These are phyloP conservation scores for Hedychridium roseum DNA, from an alignment of 2,888 invertebrate genomes.

Conservation along the genomic window DNA sequence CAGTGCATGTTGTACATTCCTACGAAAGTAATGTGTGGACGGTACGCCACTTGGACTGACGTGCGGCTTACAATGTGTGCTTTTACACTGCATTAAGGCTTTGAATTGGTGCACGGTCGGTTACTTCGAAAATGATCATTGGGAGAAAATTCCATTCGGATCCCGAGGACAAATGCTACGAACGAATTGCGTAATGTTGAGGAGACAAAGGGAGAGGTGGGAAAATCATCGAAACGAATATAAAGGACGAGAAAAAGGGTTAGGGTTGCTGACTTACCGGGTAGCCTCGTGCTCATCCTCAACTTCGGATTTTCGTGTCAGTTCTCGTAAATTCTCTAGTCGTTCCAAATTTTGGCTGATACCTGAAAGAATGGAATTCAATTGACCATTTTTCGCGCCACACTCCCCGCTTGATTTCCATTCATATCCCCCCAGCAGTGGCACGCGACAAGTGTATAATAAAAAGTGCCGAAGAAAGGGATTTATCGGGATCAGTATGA, in stretches of 20 bases:
- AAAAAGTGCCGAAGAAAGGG: no score
- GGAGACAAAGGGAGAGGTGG: constrained; percentile 8
- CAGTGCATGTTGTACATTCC: constrained; percentile 1
- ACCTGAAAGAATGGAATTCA: no score
- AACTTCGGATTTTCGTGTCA: constrained; percentile 74
- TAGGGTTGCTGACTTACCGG: constrained; percentile 66
- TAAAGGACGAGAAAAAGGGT: constrained; percentile 7
- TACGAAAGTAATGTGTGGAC: not conserved
- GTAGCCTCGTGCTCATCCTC: constrained; percentile 71
- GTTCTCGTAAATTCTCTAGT: constrained; percentile 77
- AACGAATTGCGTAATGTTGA: constrained; percentile 35
- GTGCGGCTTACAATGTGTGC: not conserved
- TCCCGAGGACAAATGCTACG: constrained; percentile 15
- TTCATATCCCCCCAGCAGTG: no score
- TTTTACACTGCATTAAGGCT: not conserved
- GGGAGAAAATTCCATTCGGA: constrained; percentile 11
- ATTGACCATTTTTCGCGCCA: no score
- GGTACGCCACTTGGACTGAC: no score
- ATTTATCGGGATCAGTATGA: no score
- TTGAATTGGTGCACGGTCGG: no score
- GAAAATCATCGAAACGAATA: not conserved
- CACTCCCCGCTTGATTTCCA: no score
- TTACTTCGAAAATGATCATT: no score
- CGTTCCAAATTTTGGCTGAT: constrained; percentile 84
- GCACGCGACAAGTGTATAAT: no score